Percentiles rank a stretch among this genome's conserved stretches.
These are phyloP conservation scores for Pelvicachromis taeniatus DNA, from an alignment of 2,113 vertebrate genomes.

Conservation along the genomic window DNA sequence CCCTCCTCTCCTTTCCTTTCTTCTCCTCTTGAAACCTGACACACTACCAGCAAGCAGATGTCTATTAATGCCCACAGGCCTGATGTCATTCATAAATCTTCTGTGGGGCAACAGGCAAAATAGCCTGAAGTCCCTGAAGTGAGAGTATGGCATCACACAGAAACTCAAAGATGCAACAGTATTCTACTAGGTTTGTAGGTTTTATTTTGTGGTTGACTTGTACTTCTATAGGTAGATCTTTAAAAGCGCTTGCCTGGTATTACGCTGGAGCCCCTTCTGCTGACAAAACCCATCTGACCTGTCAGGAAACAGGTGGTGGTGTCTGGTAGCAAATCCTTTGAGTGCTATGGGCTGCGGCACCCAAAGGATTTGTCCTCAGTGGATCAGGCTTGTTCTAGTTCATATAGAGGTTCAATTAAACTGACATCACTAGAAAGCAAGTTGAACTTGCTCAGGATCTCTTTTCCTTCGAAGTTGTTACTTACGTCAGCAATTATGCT, in stretches of 20 bases:
- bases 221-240: not conserved
- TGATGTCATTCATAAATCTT: conserved; percentile 20
- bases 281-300: not conserved
- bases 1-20: not conserved
- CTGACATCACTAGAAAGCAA: not conserved
- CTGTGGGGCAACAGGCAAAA: not conserved
- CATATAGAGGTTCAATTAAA: not conserved
- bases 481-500: not conserved
- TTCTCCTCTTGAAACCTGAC: not conserved
- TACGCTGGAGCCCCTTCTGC: not conserved
- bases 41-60: not conserved
- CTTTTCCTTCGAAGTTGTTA: not conserved
- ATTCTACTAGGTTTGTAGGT: not conserved
- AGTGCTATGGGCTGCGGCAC: not conserved
- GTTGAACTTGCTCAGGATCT: not conserved
- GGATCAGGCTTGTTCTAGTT: not conserved
- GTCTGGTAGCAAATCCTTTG: not conserved
- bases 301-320: not conserved
- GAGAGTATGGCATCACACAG: not conserved
- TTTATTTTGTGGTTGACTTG: not conserved
- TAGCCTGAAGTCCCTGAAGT: not conserved
- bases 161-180: not conserved
- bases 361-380: not conserved
- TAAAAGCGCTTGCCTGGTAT: not conserved
- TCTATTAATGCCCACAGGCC: conserved; percentile 1